Base-by-base conservation (phyloP, 2,888 invertebrate genomes). In the Galerucella calmariensis region DNA sequence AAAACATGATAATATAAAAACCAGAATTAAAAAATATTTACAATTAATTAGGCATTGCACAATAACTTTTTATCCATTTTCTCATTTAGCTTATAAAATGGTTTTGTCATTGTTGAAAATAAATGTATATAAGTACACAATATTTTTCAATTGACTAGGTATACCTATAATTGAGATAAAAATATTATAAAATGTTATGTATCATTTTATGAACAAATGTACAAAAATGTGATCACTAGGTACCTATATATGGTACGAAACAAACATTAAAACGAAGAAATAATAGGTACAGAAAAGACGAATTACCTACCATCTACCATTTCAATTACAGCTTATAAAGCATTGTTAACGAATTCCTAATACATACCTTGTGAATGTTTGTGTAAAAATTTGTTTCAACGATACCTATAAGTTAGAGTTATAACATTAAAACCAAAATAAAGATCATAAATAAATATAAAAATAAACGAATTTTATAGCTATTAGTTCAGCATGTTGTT, bases 401-500 rank as follows among this genome's bases (percentile, higher is more conserved):
- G 8, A 8, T n/a, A 4, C n/a, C n/a, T 51, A 51, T 51, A 51
- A 51, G n/a, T 51, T 51, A 51, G 4, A 51, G 51, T n/a, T 14
- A 51, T n/a, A 51, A 51, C 51, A 51, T 51, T 12, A 1, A 51
- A n/a, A 14, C 48, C n/a, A 14, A 51, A 51, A 51, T 51, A 51
- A 51, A 51, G 12, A 48, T 48, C n/a, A 51, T 48, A 51, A 51
- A 51, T 51, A 51, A 51, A 51, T 51, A 51, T 51, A 51, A 51
- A 51, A 51, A 51, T 51, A 51, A n/a, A n/a, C n/a, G 51, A 51
- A 8, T 12, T 16, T n/a, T n/a, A 8, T 16, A 14, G 8, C 51
- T 51, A n/a, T n/a, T n/a, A 51, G 14, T n/a, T 51, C 51, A 51
- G n/a, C 51, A 51, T 51, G 51, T 51, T 51, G 51, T 51, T n/a